Evolutionary conservation across 2,888 invertebrate genomes (phyloP).

Genomic region (Sarcophaga carnaria): DNA sequence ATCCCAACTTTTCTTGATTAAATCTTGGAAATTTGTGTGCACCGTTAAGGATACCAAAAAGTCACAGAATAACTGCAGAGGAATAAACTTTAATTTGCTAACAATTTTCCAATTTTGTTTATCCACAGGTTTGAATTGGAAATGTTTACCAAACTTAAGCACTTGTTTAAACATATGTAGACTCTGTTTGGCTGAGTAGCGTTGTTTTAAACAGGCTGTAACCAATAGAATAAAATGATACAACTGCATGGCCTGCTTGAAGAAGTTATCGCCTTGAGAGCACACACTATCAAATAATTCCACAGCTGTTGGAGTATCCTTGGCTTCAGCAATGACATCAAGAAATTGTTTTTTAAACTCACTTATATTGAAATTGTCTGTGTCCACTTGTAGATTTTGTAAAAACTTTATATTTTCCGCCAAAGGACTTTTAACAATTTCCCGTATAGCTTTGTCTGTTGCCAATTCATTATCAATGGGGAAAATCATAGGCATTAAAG

Average conservation of each 20-base stretch:
- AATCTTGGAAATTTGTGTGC: slow-evolving; percentile 80
- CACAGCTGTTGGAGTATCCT: slow-evolving; percentile 68
- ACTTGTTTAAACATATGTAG: slow-evolving; percentile 73
- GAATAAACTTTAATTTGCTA: slow-evolving; percentile 82
- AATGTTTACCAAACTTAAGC: slow-evolving; percentile 67
- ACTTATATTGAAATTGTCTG: slow-evolving; percentile 65
- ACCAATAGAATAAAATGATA: slow-evolving; percentile 75
- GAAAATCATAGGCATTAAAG: slow-evolving; percentile 77
- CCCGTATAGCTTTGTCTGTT: slow-evolving; percentile 63
- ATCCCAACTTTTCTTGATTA: slow-evolving; percentile 74
- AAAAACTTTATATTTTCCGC: slow-evolving; percentile 73
- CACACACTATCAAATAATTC: slow-evolving; percentile 75
- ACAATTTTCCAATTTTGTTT: slow-evolving; percentile 77
- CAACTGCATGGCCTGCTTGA: slow-evolving; percentile 73
- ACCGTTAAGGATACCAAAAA: slow-evolving; percentile 83
- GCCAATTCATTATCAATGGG: slow-evolving; percentile 69
- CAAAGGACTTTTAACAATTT: slow-evolving; percentile 74
- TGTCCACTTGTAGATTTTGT: slow-evolving; percentile 62
- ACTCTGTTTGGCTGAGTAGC: slow-evolving; percentile 69
- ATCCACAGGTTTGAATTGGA: slow-evolving; percentile 70
- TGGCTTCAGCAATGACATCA: slow-evolving; percentile 72
- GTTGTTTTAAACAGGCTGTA: slow-evolving; percentile 74
- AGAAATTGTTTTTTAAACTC: slow-evolving; percentile 76
- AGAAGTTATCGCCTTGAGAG: slow-evolving; percentile 69
- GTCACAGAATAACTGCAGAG: slow-evolving; percentile 84